Evolutionary conservation across 2,888 invertebrate genomes (phyloP).

Genomic region (Brachypterus glaber): DNA sequence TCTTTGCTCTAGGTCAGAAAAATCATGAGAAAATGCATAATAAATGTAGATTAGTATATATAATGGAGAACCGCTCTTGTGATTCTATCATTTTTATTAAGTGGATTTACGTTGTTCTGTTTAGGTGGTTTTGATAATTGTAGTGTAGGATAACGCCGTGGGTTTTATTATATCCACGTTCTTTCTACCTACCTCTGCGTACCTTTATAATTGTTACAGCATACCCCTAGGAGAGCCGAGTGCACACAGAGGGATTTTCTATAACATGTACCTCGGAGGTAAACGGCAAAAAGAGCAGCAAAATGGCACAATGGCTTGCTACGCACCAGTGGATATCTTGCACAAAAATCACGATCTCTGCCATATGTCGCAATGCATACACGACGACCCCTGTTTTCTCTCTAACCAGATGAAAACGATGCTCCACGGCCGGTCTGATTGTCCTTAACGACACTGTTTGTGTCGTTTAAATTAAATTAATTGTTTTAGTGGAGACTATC

Average conservation of each 20-base stretch:
- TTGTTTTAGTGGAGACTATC: constrained; percentile 26
- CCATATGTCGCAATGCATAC: constrained; percentile 21
- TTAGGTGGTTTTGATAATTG: constrained; percentile 15
- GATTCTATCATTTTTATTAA: too few species aligned
- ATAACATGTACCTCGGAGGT: constrained; percentile 20
- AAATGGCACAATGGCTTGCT: constrained; percentile 19
- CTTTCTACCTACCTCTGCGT: constrained; percentile 27
- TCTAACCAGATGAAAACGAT: constrained; percentile 24
- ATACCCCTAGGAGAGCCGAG: constrained; percentile 29
- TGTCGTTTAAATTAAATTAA: constrained; percentile 30
- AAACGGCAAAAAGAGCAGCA: constrained; percentile 20
- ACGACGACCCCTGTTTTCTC: constrained; percentile 17
- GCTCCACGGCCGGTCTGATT: constrained; percentile 22
- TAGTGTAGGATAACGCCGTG: constrained; percentile 12
- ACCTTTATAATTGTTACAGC: constrained; percentile 32
- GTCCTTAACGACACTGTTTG: constrained; percentile 30
- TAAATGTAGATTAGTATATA: too few species aligned
- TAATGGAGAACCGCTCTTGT: too few species aligned
- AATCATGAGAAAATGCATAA: too few species aligned
- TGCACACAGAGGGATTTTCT: too few species aligned
- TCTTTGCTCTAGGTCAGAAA: too few species aligned
- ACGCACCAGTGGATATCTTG: constrained; percentile 21
- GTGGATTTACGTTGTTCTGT: constrained; percentile 2
- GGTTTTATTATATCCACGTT: constrained; percentile 12
- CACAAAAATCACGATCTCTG: constrained; percentile 21